Base-by-base conservation (phyloP, 1,140 invertebrate genomes). In the Yoshiicerus persimilis region DNA sequence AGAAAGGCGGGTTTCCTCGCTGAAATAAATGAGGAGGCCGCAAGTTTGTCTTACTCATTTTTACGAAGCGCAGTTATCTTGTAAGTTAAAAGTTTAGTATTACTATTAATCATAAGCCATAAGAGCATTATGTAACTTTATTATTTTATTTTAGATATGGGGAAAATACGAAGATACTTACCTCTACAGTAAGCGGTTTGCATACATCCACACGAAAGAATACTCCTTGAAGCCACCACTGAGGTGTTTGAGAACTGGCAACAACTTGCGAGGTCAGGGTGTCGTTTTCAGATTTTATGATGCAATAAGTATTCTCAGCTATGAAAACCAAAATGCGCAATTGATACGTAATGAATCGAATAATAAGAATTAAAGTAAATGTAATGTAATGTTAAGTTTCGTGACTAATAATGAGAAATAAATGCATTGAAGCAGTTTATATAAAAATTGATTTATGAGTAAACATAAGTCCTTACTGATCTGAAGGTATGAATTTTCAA, bases 181-280 rank as follows among this genome's bases (percentile, higher is more conserved):
- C 90, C 56, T 90, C 90, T 8, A 90, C 86, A 75, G 66, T 62
- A 70, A 90, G 80, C 23, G 90, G 90, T 84, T 91, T 89, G 85
- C 89, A 89, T 27, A 91, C 64, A 66, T 91, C 89, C 4, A 83
- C 47, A 6, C 90, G 80, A 34, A 89, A 91, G 80, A 91, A 91
- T n/a, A 91, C 62, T 39, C 90, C 90, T 83, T 86, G 36, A 20
- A 91, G 32, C 64, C 87, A 87, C 89, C 89, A 91, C 4, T 56
- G 30, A 1, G 90, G 90, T 30, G 62, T 84, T 32, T 87, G 62
- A 4, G 89, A 47, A 8, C 83, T 70, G n/a, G 25, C 1, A 23
- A 88, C 85, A 16, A 89, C 87, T 34, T 77, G 13, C 6, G 87
- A 88, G 23, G 39, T 75, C 25, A 91, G 56, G 16, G 64, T 70